Percentiles rank a stretch among this genome's conserved stretches.
Conservation (phyloP, 2,797 vertebrate genomes). For the Typhlichthys subterraneus region DNA sequence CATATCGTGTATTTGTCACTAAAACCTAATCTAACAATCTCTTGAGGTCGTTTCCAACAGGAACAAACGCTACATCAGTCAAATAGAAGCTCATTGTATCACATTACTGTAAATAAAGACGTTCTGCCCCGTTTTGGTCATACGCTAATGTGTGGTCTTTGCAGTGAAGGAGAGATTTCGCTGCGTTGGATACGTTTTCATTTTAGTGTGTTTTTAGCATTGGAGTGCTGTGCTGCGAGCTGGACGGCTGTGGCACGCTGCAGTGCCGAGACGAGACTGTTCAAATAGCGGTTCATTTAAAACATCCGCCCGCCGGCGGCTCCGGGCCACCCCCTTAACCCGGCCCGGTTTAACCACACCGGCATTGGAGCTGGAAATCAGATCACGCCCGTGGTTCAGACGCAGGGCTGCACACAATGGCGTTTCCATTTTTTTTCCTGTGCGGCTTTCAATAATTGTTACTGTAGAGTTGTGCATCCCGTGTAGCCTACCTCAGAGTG, state of each 20-base stretch:
- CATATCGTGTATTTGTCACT: conserved; percentile 3
- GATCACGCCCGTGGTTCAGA: conserved; percentile 54
- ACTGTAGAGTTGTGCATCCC: conserved; percentile 30
- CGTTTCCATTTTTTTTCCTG: conserved; percentile 59
- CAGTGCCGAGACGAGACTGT: conserved; percentile 34
- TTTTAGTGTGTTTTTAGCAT: conserved; percentile 50
- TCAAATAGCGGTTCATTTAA: conserved; percentile 71
- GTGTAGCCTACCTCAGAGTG: conserved; percentile 8
- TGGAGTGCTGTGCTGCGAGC: conserved; percentile 40
- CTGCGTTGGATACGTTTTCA: conserved; percentile 25
- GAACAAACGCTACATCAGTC: conserved; percentile 21
- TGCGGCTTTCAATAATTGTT: conserved; percentile 36
- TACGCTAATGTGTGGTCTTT: too few species aligned
- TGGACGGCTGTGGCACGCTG: conserved; percentile 27
- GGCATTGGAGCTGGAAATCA: conserved; percentile 62
- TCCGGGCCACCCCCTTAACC: conserved; percentile 64
- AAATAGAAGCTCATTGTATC: conserved; percentile 25
- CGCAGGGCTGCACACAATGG: conserved; percentile 46
- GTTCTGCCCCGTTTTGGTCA: too few species aligned
- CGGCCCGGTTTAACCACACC: conserved; percentile 69
- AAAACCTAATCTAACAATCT: conserved; percentile 4
- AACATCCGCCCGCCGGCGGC: conserved; percentile 63
- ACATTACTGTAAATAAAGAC: too few species aligned
- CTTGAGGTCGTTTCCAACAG: conserved; percentile 26
- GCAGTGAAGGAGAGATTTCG: too few species aligned